Evolutionary conservation across 2,113 vertebrate species (phyloP).

Genomic region (Podiceps cristatus): DNA sequence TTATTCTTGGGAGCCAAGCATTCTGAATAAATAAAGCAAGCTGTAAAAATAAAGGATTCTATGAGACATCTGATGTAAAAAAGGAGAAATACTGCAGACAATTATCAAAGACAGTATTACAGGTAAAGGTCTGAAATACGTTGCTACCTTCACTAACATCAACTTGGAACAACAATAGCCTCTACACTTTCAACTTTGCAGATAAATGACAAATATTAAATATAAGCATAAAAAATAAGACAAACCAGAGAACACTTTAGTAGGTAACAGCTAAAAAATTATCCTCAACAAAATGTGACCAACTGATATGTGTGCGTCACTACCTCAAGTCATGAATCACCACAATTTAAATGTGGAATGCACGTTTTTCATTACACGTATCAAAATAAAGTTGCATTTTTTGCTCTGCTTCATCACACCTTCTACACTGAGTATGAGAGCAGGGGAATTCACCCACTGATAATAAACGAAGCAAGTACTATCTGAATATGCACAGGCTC

Average conservation of each 20-base stretch:
- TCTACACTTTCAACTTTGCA: neutral
- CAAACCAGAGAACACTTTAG: neutral
- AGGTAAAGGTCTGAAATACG: neutral
- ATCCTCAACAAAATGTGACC: neutral
- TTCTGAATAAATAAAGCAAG: neutral
- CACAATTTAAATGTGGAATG: neutral
- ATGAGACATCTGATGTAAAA: neutral
- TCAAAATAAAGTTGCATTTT: neutral
- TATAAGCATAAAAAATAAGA: neutral
- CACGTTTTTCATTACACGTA: neutral
- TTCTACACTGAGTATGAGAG: neutral
- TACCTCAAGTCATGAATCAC: neutral
- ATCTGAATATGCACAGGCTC: neutral
- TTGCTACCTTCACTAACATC: neutral
- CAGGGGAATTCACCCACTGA: neutral
- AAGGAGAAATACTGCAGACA: neutral
- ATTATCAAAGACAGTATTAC: neutral
- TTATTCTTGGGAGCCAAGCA: conserved; percentile 47
- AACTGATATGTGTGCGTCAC: neutral
- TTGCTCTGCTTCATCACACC: neutral
- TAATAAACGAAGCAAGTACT: neutral
- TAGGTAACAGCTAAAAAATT: neutral
- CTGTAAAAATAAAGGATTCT: neutral
- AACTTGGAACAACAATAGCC: neutral
- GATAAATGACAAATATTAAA: neutral